Percentiles rank a stretch among this genome's conserved stretches.
phyloP scores from a whole-genome alignment of 2,113 vertebrate species.

The Pterocles orientalis region DNA sequence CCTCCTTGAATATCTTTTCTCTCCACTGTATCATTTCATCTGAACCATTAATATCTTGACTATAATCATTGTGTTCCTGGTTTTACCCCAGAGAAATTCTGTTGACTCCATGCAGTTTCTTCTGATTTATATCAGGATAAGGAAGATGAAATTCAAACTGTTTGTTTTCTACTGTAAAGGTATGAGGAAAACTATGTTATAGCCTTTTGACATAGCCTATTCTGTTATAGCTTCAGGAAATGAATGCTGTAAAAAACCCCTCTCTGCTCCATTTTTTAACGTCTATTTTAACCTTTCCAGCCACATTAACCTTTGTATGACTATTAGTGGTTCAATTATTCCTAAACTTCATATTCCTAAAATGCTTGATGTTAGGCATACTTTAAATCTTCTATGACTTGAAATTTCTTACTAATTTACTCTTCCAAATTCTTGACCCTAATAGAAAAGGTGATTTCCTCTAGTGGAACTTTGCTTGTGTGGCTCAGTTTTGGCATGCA shows the following conservation, averaged over 20 bases:
- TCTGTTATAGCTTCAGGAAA: background rate
- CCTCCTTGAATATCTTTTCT: background rate
- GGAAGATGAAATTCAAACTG: background rate
- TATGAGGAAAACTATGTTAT: background rate
- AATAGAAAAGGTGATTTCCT: background rate
- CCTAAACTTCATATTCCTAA: background rate
- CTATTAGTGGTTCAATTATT: background rate
- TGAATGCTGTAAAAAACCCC: background rate
- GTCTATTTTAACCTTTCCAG: slow-evolving; percentile 17
- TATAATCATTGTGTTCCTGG: background rate
- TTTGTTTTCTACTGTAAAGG: background rate
- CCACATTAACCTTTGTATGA: slow-evolving; percentile 28
- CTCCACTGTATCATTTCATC: background rate
- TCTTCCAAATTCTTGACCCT: background rate
- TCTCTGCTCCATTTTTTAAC: background rate
- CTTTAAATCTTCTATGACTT: background rate
- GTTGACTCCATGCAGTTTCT: background rate
- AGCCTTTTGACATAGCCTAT: background rate
- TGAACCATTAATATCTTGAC: background rate
- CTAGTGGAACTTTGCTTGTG: background rate
- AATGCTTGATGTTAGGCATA: background rate
- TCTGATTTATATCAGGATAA: background rate
- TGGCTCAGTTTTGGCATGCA: background rate
- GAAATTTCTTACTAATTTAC: background rate
- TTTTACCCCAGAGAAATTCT: background rate